Conservation (phyloP, 2,113 vertebrate species). For the Tupaia chinensis region DNA sequence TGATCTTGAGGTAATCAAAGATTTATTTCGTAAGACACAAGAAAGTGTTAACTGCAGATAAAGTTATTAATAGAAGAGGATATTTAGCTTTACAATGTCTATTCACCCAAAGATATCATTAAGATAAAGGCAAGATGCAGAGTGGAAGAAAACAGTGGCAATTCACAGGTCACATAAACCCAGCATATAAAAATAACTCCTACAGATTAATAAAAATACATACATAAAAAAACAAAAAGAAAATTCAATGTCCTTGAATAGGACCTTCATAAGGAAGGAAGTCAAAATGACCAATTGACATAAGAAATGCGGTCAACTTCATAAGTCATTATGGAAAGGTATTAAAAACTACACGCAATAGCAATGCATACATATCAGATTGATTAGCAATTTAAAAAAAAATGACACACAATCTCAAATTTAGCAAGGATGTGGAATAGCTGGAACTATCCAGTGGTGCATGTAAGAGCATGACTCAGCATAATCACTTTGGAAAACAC, state of each 20-base stretch:
- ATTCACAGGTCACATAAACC: background rate
- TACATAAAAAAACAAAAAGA: background rate
- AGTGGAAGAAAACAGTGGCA: background rate
- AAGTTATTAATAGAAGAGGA: background rate
- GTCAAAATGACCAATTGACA: background rate
- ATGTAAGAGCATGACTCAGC: background rate
- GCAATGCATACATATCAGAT: background rate
- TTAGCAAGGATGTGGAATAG: background rate
- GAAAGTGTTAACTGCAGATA: background rate
- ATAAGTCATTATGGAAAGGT: background rate
- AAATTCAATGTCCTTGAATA: background rate
- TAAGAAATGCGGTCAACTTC: background rate
- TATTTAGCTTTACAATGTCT: background rate
- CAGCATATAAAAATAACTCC: background rate
- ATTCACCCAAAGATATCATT: background rate
- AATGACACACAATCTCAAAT: background rate
- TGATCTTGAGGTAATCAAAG: background rate
- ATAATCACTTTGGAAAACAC: background rate
- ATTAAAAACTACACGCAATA: background rate
- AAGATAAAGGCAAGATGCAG: background rate
- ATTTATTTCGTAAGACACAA: background rate
- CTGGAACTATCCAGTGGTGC: background rate
- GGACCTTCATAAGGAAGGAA: background rate
- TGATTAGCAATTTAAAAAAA: background rate
- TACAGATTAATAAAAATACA: background rate